Evolutionary conservation across 2,888 invertebrate genomes (phyloP).

Genomic region (Polymixis lichenea): DNA sequence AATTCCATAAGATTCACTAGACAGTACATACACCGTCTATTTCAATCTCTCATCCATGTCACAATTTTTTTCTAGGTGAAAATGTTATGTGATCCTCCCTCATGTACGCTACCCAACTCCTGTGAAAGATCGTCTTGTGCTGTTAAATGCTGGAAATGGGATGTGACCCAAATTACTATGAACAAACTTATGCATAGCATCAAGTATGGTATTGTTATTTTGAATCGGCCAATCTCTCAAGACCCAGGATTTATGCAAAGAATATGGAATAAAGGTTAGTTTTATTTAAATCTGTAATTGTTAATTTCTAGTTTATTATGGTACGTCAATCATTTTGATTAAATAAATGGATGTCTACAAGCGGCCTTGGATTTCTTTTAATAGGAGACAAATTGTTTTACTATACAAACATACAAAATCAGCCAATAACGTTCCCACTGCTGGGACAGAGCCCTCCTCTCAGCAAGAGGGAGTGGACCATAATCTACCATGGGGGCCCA

Average conservation of each 20-base stretch:
- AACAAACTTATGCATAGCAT: constrained; percentile 45
- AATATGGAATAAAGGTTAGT: constrained; percentile 93
- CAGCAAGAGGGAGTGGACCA: too few species aligned
- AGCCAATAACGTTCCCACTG: too few species aligned
- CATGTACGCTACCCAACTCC: constrained; percentile 70
- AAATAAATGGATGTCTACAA: neutral
- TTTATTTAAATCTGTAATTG: neutral
- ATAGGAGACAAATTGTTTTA: neutral
- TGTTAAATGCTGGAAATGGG: constrained; percentile 78
- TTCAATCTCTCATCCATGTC: neutral
- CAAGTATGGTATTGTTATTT: constrained; percentile 92
- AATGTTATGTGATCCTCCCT: constrained; percentile 68
- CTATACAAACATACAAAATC: too few species aligned
- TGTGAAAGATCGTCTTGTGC: constrained; percentile 68
- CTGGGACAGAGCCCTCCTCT: too few species aligned
- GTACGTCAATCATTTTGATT: neutral
- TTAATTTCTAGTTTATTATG: neutral
- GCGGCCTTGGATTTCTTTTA: neutral
- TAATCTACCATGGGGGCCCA: too few species aligned
- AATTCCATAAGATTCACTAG: neutral
- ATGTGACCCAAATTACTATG: constrained; percentile 70
- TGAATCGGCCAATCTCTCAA: constrained; percentile 92
- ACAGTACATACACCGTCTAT: neutral
- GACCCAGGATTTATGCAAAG: constrained; percentile 86
- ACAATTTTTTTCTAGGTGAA: constrained; percentile 68